A percentile compares a stretch with the other conserved stretches of the same genome.
phyloP scores from a whole-genome alignment of 1,140 invertebrate species.

The Microplitis demolitor region DNA sequence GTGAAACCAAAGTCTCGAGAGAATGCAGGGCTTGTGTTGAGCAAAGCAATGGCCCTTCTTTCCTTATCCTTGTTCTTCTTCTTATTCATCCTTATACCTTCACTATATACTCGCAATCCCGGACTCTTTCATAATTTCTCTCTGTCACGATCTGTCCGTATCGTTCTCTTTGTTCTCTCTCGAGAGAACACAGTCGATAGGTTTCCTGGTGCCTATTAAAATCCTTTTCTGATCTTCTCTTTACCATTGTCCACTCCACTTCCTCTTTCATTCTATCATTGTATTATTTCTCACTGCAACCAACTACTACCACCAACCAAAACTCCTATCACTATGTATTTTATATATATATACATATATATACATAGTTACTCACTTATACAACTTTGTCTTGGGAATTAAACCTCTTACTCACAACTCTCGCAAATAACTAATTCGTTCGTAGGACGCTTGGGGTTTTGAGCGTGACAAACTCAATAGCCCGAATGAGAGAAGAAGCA shows the following conservation, averaged over 20 bases:
- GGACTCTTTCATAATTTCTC: constrained; percentile 32
- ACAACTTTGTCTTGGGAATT: not conserved
- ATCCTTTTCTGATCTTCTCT: constrained; percentile 1
- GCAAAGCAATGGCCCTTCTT: not conserved
- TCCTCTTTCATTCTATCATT: not conserved
- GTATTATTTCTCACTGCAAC: not conserved
- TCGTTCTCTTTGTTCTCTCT: constrained; percentile 30
- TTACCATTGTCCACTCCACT: not conserved
- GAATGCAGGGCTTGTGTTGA: constrained; percentile 16
- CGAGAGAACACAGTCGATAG: constrained; percentile 17
- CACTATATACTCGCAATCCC: not conserved
- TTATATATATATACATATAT: not conserved
- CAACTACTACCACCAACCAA: not conserved
- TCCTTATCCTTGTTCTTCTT: not conserved
- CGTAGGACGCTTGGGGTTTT: not conserved
- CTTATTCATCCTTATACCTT: not conserved
- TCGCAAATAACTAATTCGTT: constrained; percentile 27
- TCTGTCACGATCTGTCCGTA: constrained; percentile 35
- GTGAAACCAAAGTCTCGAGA: not conserved
- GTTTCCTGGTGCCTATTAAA: constrained; percentile 35
- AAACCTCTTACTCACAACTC: not conserved
- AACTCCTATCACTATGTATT: not conserved
- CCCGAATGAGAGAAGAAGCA: not conserved
- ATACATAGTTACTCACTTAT: not conserved
- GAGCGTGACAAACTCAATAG: constrained; percentile 17